These are phyloP conservation scores for Silurus asotus DNA, from an alignment of 2,113 vertebrate genomes.

Conservation along the genomic window DNA sequence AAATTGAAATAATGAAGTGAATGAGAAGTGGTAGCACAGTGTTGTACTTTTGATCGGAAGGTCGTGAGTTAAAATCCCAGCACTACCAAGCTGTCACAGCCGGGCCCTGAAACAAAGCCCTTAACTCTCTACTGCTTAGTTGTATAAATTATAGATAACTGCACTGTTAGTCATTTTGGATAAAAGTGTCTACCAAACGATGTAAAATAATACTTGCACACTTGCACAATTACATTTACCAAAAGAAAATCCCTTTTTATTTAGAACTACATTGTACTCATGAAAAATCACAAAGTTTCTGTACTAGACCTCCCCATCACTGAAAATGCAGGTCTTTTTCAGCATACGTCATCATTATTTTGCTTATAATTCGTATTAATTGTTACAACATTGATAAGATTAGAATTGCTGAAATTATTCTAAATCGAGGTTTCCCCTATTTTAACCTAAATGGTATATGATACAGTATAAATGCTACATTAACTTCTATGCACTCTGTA, in stretches of 20 bases:
- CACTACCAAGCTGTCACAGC: too few species aligned
- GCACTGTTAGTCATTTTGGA: too few species aligned
- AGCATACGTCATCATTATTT: neutral
- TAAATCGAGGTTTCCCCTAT: neutral
- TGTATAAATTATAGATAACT: too few species aligned
- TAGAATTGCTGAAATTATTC: neutral
- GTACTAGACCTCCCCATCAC: neutral
- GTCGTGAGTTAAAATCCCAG: too few species aligned
- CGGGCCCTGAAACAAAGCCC: too few species aligned
- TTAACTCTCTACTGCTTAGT: too few species aligned
- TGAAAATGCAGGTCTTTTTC: neutral
- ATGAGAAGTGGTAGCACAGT: too few species aligned
- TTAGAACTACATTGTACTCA: neutral
- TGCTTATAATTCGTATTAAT: neutral
- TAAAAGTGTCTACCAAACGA: too few species aligned
- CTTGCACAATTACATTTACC: neutral
- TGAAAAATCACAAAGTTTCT: neutral
- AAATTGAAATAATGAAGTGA: neutral
- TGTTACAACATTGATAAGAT: neutral
- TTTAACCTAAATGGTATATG: neutral
- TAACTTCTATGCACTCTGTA: neutral
- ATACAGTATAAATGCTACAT: neutral
- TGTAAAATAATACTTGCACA: neutral
- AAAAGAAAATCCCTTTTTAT: too few species aligned
- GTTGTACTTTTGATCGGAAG: too few species aligned